Evolutionary conservation across 2,113 vertebrate genomes (phyloP).

Genomic region (Thoracochromis brauschi): DNA sequence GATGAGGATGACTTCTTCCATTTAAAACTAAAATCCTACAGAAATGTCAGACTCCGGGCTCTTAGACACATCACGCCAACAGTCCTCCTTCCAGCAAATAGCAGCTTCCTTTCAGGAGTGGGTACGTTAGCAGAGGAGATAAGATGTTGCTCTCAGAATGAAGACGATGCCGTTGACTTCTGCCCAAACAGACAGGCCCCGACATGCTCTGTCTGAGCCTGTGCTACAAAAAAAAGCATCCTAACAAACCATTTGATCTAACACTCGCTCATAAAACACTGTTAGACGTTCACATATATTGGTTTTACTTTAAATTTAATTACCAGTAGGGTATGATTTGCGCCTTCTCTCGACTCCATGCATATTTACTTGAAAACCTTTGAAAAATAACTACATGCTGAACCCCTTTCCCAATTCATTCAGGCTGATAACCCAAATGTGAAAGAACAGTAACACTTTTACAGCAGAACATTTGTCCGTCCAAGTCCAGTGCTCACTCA

Average conservation of each 20-base stretch:
- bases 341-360: fast-evolving
- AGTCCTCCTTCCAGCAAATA: background rate
- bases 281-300: background rate
- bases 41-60: background rate
- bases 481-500: background rate
- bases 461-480: background rate
- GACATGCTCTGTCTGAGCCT: background rate
- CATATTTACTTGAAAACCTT: background rate
- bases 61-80: background rate
- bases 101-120: conserved; percentile 23
- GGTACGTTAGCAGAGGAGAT: conserved; percentile 38
- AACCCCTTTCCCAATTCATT: background rate
- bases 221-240: background rate
- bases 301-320: background rate
- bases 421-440: background rate
- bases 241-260: background rate
- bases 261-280: background rate
- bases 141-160: conserved; percentile 2
- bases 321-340: background rate
- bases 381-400: background rate
- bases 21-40: background rate
- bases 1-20: background rate
- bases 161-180: conserved; percentile 6
- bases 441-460: background rate
- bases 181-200: background rate